Percentiles rank a stretch among this genome's conserved stretches.
These are phyloP conservation scores for Leucophenga montana DNA, from an alignment of 2,888 invertebrate species.

Conservation along the genomic window DNA sequence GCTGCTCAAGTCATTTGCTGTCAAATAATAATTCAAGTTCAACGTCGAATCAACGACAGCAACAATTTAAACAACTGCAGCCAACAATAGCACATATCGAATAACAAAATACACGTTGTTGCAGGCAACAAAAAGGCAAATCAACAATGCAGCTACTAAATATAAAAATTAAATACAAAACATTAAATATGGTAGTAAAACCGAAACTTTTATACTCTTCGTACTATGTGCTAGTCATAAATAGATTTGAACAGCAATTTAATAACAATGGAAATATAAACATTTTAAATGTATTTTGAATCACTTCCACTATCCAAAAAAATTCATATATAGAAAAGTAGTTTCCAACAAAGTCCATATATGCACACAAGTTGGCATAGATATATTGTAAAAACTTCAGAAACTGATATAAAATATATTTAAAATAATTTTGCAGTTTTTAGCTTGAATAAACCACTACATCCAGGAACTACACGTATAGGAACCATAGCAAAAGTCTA, in stretches of 20 bases:
- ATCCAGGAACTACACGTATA: too few species aligned
- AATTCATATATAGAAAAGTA: background rate
- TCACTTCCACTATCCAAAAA: too few species aligned
- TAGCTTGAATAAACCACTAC: too few species aligned
- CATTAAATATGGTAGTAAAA: constrained; percentile 39
- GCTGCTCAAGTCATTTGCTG: constrained; percentile 52
- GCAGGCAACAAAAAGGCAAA: constrained; percentile 49
- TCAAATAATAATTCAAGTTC: constrained; percentile 66
- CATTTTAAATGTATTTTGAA: background rate
- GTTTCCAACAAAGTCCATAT: too few species aligned
- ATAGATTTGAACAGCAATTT: constrained; percentile 19
- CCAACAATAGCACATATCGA: constrained; percentile 11
- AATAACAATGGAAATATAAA: background rate
- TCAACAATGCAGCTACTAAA: background rate
- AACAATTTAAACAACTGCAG: background rate
- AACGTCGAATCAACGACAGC: constrained; percentile 34
- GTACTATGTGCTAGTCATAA: too few species aligned
- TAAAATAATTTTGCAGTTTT: too few species aligned
- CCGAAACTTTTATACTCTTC: too few species aligned
- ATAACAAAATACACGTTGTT: constrained; percentile 11
- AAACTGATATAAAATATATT: too few species aligned
- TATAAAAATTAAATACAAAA: constrained; percentile 22
- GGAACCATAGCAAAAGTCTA: too few species aligned
- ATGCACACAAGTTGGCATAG: too few species aligned
- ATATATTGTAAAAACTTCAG: too few species aligned